phyloP scores from a whole-genome alignment of 2,113 vertebrate species.

The Sinocyclocheilus rhinocerous region DNA sequence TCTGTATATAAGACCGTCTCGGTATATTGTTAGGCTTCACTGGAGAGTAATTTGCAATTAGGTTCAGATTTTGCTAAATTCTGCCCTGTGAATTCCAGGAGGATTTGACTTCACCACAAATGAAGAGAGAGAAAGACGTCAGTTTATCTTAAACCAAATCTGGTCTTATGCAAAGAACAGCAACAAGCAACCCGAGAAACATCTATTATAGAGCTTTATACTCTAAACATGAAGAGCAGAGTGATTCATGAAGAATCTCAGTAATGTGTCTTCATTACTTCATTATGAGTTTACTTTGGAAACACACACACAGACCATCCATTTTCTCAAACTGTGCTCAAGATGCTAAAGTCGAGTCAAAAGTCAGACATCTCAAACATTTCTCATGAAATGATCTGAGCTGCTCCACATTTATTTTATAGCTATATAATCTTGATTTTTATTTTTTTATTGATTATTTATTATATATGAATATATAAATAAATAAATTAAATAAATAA shows the following conservation, averaged over 20 bases:
- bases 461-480: too few species aligned
- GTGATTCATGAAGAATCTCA: background rate
- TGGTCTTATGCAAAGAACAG: background rate
- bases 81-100: constrained; percentile 62
- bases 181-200: constrained; percentile 28
- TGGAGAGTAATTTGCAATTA: constrained; percentile 67
- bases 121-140: constrained; percentile 66
- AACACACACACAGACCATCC: background rate
- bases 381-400: too few species aligned
- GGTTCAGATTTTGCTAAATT: constrained; percentile 63
- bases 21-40: constrained; percentile 54
- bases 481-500: too few species aligned
- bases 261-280: background rate
- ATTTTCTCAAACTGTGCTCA: too few species aligned
- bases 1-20: constrained; percentile 46
- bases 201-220: constrained; percentile 42
- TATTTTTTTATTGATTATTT: too few species aligned
- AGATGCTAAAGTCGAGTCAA: too few species aligned
- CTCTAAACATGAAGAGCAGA: background rate
- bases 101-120: constrained; percentile 73
- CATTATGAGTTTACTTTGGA: background rate
- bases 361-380: too few species aligned
- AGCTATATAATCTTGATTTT: too few species aligned
- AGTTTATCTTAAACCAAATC: background rate
- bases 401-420: too few species aligned